Conservation (phyloP, 2,797 vertebrate genomes). For the Erpetoichthys calabaricus region DNA sequence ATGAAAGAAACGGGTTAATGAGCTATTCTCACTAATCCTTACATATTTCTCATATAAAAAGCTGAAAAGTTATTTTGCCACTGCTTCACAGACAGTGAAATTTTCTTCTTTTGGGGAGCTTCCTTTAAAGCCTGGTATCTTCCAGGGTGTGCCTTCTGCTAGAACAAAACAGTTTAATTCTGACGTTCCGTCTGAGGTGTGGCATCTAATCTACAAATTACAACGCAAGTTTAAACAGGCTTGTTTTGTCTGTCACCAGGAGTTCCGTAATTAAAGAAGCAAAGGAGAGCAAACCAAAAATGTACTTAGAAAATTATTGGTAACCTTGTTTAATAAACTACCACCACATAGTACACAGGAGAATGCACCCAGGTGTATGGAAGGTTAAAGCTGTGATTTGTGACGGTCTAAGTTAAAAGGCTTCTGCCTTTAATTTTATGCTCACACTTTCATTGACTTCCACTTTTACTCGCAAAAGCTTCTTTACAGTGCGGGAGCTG, state of each 20-base stretch:
- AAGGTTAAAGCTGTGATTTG: background rate
- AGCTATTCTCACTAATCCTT: no score
- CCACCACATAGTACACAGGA: slow-evolving; percentile 14
- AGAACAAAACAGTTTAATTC: slow-evolving; percentile 41
- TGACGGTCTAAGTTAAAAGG: no score
- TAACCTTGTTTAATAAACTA: slow-evolving; percentile 42
- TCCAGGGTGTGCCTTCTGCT: slow-evolving; percentile 24
- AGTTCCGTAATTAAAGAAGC: slow-evolving; percentile 44
- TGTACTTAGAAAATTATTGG: slow-evolving; percentile 7
- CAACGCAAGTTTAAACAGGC: slow-evolving; percentile 75
- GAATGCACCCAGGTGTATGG: background rate
- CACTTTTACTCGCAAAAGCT: no score
- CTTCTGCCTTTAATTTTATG: no score
- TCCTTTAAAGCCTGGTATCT: slow-evolving; percentile 5
- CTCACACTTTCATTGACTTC: no score
- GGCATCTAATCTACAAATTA: slow-evolving; percentile 81
- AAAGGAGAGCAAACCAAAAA: slow-evolving; percentile 23
- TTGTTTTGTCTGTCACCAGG: slow-evolving; percentile 42
- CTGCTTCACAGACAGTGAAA: background rate
- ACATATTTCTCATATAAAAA: no score
- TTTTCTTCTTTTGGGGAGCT: slow-evolving; percentile 2
- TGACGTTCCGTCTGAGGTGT: slow-evolving; percentile 59
- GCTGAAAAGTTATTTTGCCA: no score
- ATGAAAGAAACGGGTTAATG: no score
- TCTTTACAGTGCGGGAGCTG: no score